Percentiles rank a stretch among this genome's conserved stretches.
Evolutionary conservation across 2,888 invertebrate species (phyloP).

Genomic region (Drosophila trichaetosa): DNA sequence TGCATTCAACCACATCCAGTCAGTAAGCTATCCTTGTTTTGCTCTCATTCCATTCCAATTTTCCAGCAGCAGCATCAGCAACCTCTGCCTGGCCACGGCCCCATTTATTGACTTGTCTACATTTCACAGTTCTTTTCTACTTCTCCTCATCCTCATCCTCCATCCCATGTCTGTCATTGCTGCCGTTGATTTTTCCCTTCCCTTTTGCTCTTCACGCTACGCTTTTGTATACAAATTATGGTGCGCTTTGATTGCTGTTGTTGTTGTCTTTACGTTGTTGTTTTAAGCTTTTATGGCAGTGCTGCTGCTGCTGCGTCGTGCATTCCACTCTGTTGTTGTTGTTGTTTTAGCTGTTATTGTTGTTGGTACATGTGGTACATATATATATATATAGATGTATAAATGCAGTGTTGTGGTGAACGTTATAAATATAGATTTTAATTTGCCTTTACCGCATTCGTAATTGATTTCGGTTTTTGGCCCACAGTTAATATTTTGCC

Average conservation of each 20-base stretch:
- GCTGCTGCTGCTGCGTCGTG: conserved; percentile 40
- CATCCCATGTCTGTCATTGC: conserved; percentile 63
- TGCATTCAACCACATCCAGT: conserved; percentile 19
- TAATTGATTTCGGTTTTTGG: conserved; percentile 64
- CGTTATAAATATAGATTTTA: conserved; percentile 72
- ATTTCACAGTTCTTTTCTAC: conserved; percentile 39
- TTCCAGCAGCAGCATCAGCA: conserved; percentile 34
- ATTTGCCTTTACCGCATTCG: conserved; percentile 61
- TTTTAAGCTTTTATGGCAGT: conserved; percentile 71
- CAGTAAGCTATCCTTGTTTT: conserved; percentile 14
- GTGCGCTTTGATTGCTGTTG: conserved; percentile 58
- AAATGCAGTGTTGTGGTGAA: conserved; percentile 46
- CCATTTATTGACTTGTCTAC: conserved; percentile 77
- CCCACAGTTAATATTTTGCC: conserved; percentile 57
- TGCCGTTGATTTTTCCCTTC: conserved; percentile 29
- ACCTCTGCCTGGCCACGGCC: conserved; percentile 62
- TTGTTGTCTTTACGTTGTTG: conserved; percentile 70
- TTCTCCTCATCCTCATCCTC: neutral
- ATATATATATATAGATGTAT: neutral
- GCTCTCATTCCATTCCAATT: conserved; percentile 8
- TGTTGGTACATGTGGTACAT: conserved; percentile 25
- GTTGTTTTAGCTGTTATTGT: conserved; percentile 29
- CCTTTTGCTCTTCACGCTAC: conserved; percentile 37
- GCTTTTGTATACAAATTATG: conserved; percentile 77
- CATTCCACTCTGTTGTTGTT: conserved; percentile 38